Evolutionary conservation across 2,113 vertebrate genomes (phyloP).

Genomic region (Phalacrocorax brasilianus): DNA sequence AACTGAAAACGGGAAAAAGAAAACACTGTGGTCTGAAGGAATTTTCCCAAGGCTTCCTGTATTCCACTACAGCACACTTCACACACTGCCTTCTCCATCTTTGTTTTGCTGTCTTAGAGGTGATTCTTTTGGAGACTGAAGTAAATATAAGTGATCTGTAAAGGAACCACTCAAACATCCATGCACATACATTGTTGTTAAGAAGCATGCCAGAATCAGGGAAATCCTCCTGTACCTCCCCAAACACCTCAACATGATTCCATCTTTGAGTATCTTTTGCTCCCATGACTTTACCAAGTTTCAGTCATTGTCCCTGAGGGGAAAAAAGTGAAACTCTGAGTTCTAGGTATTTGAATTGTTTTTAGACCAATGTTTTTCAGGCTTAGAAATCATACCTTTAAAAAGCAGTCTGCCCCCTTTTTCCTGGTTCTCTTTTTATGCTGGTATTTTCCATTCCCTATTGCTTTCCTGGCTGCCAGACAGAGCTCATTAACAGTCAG

Average conservation of each 20-base stretch:
- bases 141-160: not conserved
- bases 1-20: not conserved
- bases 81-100: not conserved
- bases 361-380: not conserved
- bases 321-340: not conserved
- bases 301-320: not conserved
- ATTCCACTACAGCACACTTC: not conserved
- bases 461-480: not conserved
- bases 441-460: constrained; percentile 21
- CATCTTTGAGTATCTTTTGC: not conserved
- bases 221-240: not conserved
- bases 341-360: not conserved
- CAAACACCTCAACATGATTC: not conserved
- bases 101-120: not conserved
- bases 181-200: not conserved
- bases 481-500: not conserved
- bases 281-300: not conserved
- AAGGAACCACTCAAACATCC: not conserved
- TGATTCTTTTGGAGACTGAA: not conserved
- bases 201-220: not conserved
- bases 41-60: not conserved
- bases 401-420: not conserved
- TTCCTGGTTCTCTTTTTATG: not conserved
- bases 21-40: not conserved
- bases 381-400: not conserved